Base-by-base conservation (phyloP, 2,888 invertebrate species). In the Adineta ricciae region DNA sequence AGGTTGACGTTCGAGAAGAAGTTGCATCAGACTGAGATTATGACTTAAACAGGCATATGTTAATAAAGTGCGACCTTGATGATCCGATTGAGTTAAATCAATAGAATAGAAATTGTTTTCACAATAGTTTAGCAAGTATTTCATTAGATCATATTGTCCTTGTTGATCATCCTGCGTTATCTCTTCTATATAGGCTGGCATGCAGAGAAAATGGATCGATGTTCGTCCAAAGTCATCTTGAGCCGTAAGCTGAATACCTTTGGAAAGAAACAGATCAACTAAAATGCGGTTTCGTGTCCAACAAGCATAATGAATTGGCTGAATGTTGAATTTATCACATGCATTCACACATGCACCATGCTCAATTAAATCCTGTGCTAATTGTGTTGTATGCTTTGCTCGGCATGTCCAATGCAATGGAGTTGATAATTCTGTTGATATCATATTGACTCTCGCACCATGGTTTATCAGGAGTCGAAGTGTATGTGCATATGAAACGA, bases 301-400 rank as follows among this genome's bases (percentile, higher is more conserved):
- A 41, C 78, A 78, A n/a, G 78, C 78, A 78, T 78, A 78, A 78
- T 78, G 78, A 78, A 78, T 78, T 41, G 78, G 78, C n/a, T 41
- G 38, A 41, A 78, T 78, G n/a, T 78, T 41, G 9, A 41, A 8
- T 78, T 78, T 41, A 78, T 78, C 78, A 41, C 14, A 21, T 41
- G 41, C 38, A 78, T 24, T 78, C 2, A 78, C 36, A 41, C 24
- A 41, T 41, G 78, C 78, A 78, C 78, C 78, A 41, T n/a, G 41
- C 41, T 78, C 78, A n/a, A 78, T 41, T 24, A 78, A n/a, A 41
- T 78, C 78, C 41, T 78, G 38, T 24, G 78, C 78, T 41, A 78
- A 24, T 78, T 78, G 78, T 78, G n/a, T 78, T 78, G 78, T 78
- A 78, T 78, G 78, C 41, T 24, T 38, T 21, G 38, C 78, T 78